These are phyloP conservation scores for Apostichopus japonicus DNA, from an alignment of 35 echinoderm and acorn worm genomes.

Conservation along the genomic window DNA sequence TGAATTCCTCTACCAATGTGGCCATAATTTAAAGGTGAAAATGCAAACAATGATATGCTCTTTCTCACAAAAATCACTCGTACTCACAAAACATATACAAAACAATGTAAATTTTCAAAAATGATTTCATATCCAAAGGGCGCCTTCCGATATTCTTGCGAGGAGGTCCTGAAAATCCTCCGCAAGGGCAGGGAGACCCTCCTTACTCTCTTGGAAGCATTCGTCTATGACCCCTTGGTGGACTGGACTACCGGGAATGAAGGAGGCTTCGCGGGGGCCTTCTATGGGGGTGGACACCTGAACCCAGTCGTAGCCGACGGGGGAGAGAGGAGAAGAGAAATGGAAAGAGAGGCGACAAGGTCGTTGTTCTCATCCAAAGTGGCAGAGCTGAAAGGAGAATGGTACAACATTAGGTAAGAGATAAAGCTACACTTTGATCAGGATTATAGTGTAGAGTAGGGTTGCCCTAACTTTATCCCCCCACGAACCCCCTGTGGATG, in stretches of 20 bases:
- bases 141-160: slow-evolving; percentile 85
- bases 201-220: slow-evolving; percentile 90
- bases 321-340: slow-evolving; percentile 83
- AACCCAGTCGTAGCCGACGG: slow-evolving; percentile 88
- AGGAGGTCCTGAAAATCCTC: slow-evolving; percentile 96
- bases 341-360: slow-evolving; percentile 93
- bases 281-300: slow-evolving; percentile 95
- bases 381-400: slow-evolving; percentile 91
- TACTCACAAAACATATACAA: too few relatives aligned
- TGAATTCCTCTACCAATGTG: too few relatives aligned
- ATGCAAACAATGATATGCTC: too few relatives aligned
- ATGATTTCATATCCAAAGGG: slow-evolving; percentile 63
- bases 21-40: too few relatives aligned
- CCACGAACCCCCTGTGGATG: too few relatives aligned
- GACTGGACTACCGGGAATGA: slow-evolving; percentile 99
- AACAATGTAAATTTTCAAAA: too few relatives aligned
- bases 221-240: slow-evolving; percentile 98
- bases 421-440: background rate
- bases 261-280: slow-evolving; percentile 91
- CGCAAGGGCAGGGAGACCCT: slow-evolving; percentile 96
- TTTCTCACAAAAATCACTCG: too few relatives aligned
- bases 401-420: slow-evolving; percentile 88
- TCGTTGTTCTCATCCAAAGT: slow-evolving; percentile 92
- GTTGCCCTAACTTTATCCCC: too few relatives aligned
- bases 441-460: too few relatives aligned